phyloP scores from a whole-genome alignment of 2,113 vertebrate species.

The Cyanoderma ruficeps region DNA sequence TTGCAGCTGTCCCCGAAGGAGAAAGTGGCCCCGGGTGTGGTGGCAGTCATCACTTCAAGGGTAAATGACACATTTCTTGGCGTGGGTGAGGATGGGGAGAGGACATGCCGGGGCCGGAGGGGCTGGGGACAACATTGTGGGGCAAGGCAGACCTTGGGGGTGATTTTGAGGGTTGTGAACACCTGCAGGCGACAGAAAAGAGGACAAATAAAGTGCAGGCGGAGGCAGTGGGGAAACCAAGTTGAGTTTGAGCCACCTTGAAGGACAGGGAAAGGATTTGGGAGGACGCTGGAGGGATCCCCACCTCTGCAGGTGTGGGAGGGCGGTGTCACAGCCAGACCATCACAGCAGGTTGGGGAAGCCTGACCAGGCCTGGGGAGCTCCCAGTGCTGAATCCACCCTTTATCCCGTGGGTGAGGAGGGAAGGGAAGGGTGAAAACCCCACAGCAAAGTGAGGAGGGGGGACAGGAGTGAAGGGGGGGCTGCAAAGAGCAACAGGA shows the following conservation, averaged over 20 bases:
- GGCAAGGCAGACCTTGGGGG: neutral
- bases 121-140: neutral
- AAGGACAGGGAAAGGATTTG: neutral
- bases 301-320: neutral
- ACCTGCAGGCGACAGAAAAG: rapidly evolving
- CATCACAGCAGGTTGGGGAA: neutral
- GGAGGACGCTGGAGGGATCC: neutral
- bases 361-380: neutral
- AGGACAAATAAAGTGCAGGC: rapidly evolving
- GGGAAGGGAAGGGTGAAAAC: neutral
- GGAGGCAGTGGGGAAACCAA: neutral
- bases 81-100: neutral
- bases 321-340: neutral
- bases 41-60: conserved; percentile 62
- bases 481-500: conserved; percentile 45
- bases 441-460: neutral
- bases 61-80: conserved; percentile 61
- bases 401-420: neutral
- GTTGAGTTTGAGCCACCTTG: rapidly evolving
- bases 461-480: neutral
- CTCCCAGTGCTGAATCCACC: rapidly evolving
- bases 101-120: neutral
- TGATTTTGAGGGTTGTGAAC: neutral
- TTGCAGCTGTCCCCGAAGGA: conserved; percentile 60
- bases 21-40: conserved; percentile 55